Evolutionary conservation across 2,797 vertebrate species (phyloP), one percentile per base, ranked within the genome.

Genomic region (Trematocara caparti): DNA sequence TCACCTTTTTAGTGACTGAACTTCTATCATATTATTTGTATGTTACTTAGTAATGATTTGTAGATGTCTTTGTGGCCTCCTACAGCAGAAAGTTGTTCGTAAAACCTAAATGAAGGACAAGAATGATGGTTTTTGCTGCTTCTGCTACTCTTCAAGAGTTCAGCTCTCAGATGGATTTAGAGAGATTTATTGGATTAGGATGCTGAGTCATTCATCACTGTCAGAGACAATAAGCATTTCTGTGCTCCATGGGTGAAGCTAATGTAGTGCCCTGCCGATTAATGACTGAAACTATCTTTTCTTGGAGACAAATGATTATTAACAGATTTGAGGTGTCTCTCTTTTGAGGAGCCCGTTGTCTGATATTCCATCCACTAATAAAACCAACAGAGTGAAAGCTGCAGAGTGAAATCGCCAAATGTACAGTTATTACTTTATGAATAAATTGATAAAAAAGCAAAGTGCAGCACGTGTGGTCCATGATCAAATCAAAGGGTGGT

Each of bases 21-120:
- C 10, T 62, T 62, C 6, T 7, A 62, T 4, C 10, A 19, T 38
- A 1, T 21, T 64, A 64, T 38, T 21, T 64, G 59, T 8, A 14
- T 64, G n/a, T 64, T 5, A 21, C 10, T 36, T 62, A 62, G 57
- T 19, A 36, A 36, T 8, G 34, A 36, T 38, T 38, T 0, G n/a
- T 19, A 62, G n/a, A 5, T 62, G 3, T 62, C 0, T 38, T 38
- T 12, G 0, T 21, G 59, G 17, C 0, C 6, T 38, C 34, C 3
- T 14, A 0, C n/a, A 64, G 10, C 32, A 62, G 17, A 38, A 4
- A 59, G 30, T 62, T 38, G 6, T 13, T 62, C 0, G 2, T 36
- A 38, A 40, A 64, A 64, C 5, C 34, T 8, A 40, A 64, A 14
- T 4, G 34, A 64, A 64, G n/a, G n/a, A 64, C 34, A 11, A 64